Percentiles rank a stretch among this genome's conserved stretches.
Conservation (phyloP, 2,888 invertebrate genomes). For the Copidosoma aretas region DNA sequence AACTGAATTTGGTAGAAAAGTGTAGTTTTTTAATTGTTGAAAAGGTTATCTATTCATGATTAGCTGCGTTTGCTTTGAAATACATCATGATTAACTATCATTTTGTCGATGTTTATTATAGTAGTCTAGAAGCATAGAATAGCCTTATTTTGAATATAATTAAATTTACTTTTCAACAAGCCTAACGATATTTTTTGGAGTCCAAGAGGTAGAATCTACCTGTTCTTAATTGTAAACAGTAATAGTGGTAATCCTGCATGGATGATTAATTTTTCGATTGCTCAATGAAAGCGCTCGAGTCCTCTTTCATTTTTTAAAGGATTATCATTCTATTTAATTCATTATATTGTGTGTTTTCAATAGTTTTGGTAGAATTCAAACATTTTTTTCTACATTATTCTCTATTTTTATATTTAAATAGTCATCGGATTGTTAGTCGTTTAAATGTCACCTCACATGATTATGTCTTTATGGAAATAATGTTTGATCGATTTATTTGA, state of each 20-base stretch:
- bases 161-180: slow-evolving; percentile 27
- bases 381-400: too few species aligned
- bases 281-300: too few species aligned
- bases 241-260: too few species aligned
- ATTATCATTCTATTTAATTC: too few species aligned
- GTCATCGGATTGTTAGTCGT: too few species aligned
- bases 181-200: slow-evolving; percentile 29
- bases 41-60: background rate
- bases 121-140: background rate
- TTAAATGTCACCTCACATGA: too few species aligned
- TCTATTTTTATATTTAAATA: too few species aligned
- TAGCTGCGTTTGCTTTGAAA: background rate
- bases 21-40: background rate
- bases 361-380: too few species aligned
- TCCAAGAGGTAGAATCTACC: slow-evolving; percentile 33
- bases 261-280: too few species aligned
- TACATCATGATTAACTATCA: background rate
- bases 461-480: too few species aligned
- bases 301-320: too few species aligned
- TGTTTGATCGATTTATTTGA: background rate
- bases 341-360: too few species aligned
- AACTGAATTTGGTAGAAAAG: background rate
- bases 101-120: background rate
- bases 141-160: slow-evolving; percentile 6
- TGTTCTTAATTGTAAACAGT: background rate